A percentile compares a stretch with the other conserved stretches of the same genome.
Conservation (phyloP, 2,888 invertebrate species). For the Drosophila falleni region DNA sequence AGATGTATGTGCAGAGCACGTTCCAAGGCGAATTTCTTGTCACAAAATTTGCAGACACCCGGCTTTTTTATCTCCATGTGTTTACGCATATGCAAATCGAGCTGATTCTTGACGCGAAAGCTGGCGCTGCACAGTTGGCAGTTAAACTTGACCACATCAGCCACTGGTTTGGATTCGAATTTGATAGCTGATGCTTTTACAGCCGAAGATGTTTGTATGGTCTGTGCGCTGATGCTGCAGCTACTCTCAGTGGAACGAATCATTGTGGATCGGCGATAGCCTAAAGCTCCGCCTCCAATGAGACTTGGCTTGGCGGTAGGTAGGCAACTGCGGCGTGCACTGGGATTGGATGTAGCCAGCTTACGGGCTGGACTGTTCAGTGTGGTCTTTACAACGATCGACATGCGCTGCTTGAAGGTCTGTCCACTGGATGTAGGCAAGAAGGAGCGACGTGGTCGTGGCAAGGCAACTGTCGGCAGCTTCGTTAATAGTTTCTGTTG, state of each 20-base stretch:
- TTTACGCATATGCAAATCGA: constrained; percentile 75
- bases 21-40: constrained; percentile 81
- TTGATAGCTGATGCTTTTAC: neutral
- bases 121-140: constrained; percentile 71
- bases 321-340: constrained; percentile 58
- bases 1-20: constrained; percentile 82
- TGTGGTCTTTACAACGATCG: constrained; percentile 83
- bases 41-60: constrained; percentile 79
- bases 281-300: neutral
- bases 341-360: constrained; percentile 10
- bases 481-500: constrained; percentile 8
- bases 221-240: neutral
- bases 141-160: constrained; percentile 22
- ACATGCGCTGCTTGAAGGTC: constrained; percentile 81
- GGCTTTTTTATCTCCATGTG: constrained; percentile 52
- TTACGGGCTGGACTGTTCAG: constrained; percentile 83
- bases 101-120: constrained; percentile 68
- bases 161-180: constrained; percentile 2
- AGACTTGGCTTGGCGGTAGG: constrained; percentile 32
- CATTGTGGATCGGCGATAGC: constrained; percentile 33
- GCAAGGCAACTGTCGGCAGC: constrained; percentile 12
- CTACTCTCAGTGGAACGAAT: constrained; percentile 25
- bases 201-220: neutral
- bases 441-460: constrained; percentile 58
- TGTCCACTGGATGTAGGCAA: constrained; percentile 59